Evolutionary conservation across 2,113 vertebrate species (phyloP), one percentile per base, ranked within the genome.

Genomic region (Halichoerus grypus): DNA sequence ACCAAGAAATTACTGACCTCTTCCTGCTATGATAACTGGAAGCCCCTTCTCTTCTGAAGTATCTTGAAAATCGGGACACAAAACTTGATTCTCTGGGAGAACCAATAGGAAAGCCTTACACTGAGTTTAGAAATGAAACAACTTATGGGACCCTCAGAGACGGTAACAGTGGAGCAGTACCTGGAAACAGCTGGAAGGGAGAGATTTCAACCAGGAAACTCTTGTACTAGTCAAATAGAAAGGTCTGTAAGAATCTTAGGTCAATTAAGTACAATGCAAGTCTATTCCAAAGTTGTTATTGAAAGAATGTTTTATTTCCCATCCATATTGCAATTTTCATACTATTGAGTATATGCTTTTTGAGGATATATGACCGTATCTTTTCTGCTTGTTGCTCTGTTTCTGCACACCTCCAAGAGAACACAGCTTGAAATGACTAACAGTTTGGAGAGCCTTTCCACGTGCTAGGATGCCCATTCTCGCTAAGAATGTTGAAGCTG

Each of bases 161-260:
- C 1, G 9, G 2, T 1, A 33, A 15, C 4, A 5, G 9, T 31
- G 0, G 26, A 39, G 1, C 3, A 67, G 8, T 4, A 13, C 5
- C 1, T 19, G 15, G 36, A 39, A 49, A 22, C 22, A 46, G 5
- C 0, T 49, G n/a, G 22, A 88, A 12, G 18, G n/a, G n/a, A 57
- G 42, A 63, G 6, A 57, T 76, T 83, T 93, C 49, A 67, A 49
- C 24, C 15, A 31, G 19, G 5, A 59, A 83, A 63, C 61, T 76
- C 19, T 74, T 74, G 2, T n/a, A 53, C 81, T 92, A 26, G 21
- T 83, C 65, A 24, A 84, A 57, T 15, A 26, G 33, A 26, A 91
- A 55, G 13, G 1, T 65, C 21, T 92, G 22, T 5, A 26, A 49
- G 59, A 24, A 72, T 19, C 51, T 93, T 72, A 87, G 49, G 19